Conservation (phyloP, 2,888 invertebrate species). For the Drosophila prolongata region DNA sequence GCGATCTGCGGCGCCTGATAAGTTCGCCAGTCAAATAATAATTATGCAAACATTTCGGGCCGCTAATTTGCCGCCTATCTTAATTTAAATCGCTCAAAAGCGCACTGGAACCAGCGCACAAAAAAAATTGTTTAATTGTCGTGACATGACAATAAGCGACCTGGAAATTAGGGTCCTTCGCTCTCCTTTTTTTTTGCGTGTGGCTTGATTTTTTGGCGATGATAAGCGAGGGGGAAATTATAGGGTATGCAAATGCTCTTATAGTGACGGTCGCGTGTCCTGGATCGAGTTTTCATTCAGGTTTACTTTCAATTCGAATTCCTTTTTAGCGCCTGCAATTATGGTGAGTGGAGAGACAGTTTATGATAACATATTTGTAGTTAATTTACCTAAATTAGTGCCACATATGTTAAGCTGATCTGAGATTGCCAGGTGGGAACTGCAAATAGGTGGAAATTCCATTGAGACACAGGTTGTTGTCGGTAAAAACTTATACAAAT, state of each 20-base stretch:
- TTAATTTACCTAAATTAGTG: constrained; percentile 61
- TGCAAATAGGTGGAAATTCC: neutral
- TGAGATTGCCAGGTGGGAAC: constrained; percentile 1
- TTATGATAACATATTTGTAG: constrained; percentile 72
- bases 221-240: constrained; percentile 72
- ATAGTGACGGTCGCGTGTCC: constrained; percentile 60
- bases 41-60: constrained; percentile 77
- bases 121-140: constrained; percentile 67
- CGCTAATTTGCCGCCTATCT: constrained; percentile 83
- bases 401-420: constrained; percentile 34
- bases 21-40: constrained; percentile 65
- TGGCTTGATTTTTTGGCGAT: constrained; percentile 68
- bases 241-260: constrained; percentile 75
- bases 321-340: constrained; percentile 71
- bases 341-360: constrained; percentile 51
- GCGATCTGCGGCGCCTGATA: constrained; percentile 80
- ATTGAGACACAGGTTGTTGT: constrained; percentile 3
- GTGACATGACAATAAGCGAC: constrained; percentile 73
- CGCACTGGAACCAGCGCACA: constrained; percentile 53
- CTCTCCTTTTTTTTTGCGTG: constrained; percentile 53
- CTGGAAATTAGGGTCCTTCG: constrained; percentile 67
- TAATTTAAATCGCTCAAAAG: constrained; percentile 78
- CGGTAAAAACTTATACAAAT: no score
- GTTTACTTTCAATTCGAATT: constrained; percentile 31
- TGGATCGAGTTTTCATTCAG: constrained; percentile 19